These are phyloP conservation scores for Sorex araneus DNA, from an alignment of 2,113 vertebrate species.

Conservation along the genomic window DNA sequence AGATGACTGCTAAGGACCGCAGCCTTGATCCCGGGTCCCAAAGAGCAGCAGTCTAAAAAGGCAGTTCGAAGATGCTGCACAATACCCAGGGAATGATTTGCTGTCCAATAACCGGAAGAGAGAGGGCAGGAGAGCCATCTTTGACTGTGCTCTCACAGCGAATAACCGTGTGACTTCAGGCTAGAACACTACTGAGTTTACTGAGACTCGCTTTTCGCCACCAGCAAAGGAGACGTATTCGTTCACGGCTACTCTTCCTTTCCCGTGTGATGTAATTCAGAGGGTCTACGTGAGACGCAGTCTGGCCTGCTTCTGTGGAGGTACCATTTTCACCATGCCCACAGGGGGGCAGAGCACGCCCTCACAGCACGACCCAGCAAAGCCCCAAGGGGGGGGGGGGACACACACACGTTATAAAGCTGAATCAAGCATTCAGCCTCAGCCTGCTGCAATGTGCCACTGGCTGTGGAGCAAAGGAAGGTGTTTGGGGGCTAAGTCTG, in stretches of 20 bases:
- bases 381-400: constrained; percentile 61
- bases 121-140: neutral
- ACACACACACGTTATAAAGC: too few species aligned
- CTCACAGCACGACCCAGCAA: constrained; percentile 70
- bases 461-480: neutral
- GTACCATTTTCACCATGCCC: constrained; percentile 75
- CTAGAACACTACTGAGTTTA: neutral
- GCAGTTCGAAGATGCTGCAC: neutral
- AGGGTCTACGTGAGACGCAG: neutral
- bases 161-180: neutral
- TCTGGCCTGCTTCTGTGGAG: neutral
- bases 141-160: neutral
- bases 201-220: neutral
- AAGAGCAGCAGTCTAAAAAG: neutral
- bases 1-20: neutral
- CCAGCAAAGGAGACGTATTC: neutral
- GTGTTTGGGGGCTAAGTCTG: neutral
- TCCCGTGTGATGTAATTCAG: neutral
- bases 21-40: neutral
- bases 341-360: constrained; percentile 85
- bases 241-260: neutral
- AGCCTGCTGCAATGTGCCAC: neutral
- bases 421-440: neutral
- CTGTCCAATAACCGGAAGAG: neutral
- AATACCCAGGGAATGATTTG: neutral